Conservation (phyloP, 2,888 invertebrate genomes). For the Digitonthophagus gazella region DNA sequence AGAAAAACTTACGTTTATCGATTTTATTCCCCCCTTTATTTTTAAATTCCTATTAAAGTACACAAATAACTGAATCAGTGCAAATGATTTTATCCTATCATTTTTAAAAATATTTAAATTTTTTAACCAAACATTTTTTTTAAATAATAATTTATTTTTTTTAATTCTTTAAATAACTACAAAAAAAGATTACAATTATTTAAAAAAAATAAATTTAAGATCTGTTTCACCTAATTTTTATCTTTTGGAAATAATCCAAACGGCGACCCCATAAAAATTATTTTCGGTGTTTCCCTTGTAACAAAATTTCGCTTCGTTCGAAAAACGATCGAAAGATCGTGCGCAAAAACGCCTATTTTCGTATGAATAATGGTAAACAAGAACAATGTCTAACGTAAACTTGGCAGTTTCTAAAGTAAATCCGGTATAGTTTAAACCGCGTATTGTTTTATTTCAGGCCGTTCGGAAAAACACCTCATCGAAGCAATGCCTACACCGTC, state of each 20-base stretch:
- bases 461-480: background rate
- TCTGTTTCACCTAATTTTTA: too few species aligned
- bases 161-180: too few species aligned
- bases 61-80: too few species aligned
- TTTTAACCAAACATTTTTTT: too few species aligned
- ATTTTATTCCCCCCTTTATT: too few species aligned
- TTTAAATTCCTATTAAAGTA: too few species aligned
- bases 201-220: too few species aligned
- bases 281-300: background rate
- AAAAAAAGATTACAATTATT: too few species aligned
- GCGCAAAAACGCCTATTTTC: background rate
- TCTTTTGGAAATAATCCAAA: background rate
- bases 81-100: too few species aligned
- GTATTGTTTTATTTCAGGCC: background rate
- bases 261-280: background rate
- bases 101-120: too few species aligned
- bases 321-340: background rate
- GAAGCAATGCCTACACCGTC: slow-evolving; percentile 26
- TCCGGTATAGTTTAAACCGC: background rate
- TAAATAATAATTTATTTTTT: too few species aligned
- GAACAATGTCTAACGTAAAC: background rate
- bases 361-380: background rate
- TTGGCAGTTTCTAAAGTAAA: background rate
- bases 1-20: too few species aligned
- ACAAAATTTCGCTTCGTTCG: background rate